phyloP scores from a whole-genome alignment of 2,797 vertebrate species.

The Gouania willdenowi region DNA sequence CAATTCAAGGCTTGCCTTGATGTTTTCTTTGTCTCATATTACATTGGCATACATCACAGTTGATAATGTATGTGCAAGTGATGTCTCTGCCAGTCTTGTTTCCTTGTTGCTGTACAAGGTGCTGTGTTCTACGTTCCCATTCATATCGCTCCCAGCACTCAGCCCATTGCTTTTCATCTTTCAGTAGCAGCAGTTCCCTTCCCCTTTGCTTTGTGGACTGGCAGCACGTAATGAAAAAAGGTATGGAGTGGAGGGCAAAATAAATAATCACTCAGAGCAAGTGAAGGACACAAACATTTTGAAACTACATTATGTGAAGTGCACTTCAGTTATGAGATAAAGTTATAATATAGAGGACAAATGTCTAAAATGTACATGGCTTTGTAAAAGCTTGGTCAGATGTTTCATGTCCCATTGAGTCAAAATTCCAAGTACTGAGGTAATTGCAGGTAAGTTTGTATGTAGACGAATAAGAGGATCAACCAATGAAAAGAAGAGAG shows the following conservation, averaged over 20 bases:
- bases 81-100: constrained; percentile 23
- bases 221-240: constrained; percentile 9
- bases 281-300: constrained; percentile 50
- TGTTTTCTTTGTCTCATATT: constrained; percentile 1
- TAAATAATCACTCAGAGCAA: constrained; percentile 35
- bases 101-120: constrained; percentile 9
- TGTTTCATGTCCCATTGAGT: too few species aligned
- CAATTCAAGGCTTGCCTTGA: background rate
- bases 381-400: constrained; percentile 13
- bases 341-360: constrained; percentile 35
- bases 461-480: too few species aligned
- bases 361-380: constrained; percentile 1
- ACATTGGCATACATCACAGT: constrained; percentile 11
- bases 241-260: constrained; percentile 29
- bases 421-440: too few species aligned
- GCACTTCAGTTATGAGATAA: constrained; percentile 37
- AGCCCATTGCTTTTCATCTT: constrained; percentile 17
- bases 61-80: too few species aligned
- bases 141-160: constrained; percentile 32
- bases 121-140: constrained; percentile 7
- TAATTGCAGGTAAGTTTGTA: too few species aligned
- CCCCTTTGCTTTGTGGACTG: constrained; percentile 20
- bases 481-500: constrained; percentile 17
- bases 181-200: constrained; percentile 31
- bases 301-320: constrained; percentile 37